These are phyloP conservation scores for Rotaria macrura DNA, from an alignment of 2,888 invertebrate species.

Conservation along the genomic window DNA sequence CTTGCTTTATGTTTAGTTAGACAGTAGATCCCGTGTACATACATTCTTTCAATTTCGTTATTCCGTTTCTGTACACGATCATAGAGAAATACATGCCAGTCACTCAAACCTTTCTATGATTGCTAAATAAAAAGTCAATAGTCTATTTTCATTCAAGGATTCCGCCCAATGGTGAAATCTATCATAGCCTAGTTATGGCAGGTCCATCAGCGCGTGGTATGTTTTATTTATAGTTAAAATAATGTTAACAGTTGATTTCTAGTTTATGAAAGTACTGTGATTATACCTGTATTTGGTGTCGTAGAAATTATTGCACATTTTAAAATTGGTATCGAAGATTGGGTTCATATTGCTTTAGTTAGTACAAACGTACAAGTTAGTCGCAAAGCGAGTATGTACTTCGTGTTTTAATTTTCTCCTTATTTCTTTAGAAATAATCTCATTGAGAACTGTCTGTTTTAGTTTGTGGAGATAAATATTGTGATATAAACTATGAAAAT, in stretches of 20 bases:
- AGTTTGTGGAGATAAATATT: neutral
- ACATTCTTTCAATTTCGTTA: too few species aligned
- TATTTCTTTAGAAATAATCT: too few species aligned
- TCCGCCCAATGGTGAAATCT: neutral
- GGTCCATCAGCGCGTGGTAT: neutral
- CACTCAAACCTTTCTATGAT: too few species aligned
- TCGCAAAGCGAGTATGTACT: neutral
- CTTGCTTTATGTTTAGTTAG: too few species aligned
- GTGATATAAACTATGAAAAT: conserved; percentile 35
- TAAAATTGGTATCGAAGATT: neutral
- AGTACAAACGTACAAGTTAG: neutral
- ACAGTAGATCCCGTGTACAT: too few species aligned
- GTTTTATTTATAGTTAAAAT: neutral
- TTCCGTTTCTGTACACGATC: too few species aligned
- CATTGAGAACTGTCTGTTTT: neutral
- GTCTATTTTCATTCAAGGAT: neutral
- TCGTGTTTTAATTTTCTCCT: too few species aligned
- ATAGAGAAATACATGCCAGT: too few species aligned
- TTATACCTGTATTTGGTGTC: neutral
- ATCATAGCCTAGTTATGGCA: neutral
- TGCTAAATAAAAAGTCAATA: too few species aligned
- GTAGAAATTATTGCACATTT: neutral
- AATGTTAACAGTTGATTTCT: neutral
- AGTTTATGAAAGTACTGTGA: neutral
- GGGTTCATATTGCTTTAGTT: neutral